phyloP scores from a whole-genome alignment of 35 echinoderm and acorn worm genomes.

The Apostichopus japonicus region DNA sequence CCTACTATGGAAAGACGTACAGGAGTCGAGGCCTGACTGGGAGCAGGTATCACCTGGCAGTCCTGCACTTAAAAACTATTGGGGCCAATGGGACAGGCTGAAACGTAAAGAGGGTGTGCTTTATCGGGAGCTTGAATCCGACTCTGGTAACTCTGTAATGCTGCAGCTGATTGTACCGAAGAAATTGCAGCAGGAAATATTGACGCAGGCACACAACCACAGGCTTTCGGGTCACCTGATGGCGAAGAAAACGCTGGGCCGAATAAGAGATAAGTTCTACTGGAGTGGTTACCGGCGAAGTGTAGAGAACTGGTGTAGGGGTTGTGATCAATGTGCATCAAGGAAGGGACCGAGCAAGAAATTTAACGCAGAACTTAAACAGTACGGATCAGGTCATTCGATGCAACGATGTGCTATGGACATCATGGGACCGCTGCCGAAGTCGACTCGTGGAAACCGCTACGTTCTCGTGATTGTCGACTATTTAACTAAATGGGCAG shows the following conservation, averaged over 20 bases:
- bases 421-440: constrained; percentile 50
- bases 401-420: constrained; percentile 47
- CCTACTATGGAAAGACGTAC: not conserved
- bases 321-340: constrained; percentile 54
- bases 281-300: constrained; percentile 47
- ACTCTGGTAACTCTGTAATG: constrained; percentile 7
- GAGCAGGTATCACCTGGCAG: not conserved
- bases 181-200: constrained; percentile 5
- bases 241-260: constrained; percentile 42
- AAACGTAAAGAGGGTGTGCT: constrained; percentile 53
- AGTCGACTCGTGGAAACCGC: not conserved
- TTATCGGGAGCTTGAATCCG: constrained; percentile 46
- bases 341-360: constrained; percentile 54
- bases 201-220: constrained; percentile 41
- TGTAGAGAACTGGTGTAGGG: constrained; percentile 41
- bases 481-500: constrained; percentile 72
- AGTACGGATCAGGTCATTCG: constrained; percentile 21
- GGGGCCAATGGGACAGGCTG: constrained; percentile 57
- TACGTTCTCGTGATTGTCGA: constrained; percentile 54
- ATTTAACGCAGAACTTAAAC: constrained; percentile 1
- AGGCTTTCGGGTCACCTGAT: constrained; percentile 59
- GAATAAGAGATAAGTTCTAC: constrained; percentile 45
- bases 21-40: not conserved
- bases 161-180: constrained; percentile 50
- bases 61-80: constrained; percentile 56